These are phyloP conservation scores for Diabrotica balteata DNA, from an alignment of 2,888 invertebrate genomes.

Conservation along the genomic window DNA sequence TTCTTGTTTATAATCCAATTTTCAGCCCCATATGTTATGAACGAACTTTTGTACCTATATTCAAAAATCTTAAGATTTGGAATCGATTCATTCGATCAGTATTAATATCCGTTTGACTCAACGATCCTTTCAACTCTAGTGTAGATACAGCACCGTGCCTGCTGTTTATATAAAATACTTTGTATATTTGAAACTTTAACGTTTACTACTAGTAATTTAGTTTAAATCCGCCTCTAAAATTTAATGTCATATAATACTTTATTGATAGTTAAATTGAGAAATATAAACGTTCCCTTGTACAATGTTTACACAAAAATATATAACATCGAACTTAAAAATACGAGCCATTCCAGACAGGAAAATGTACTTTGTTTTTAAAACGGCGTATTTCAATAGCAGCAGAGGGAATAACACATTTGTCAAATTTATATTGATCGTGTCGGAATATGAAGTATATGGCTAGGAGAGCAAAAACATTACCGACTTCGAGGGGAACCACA, in stretches of 20 bases:
- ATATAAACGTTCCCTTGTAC: conserved; percentile 19
- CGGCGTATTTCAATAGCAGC: conserved; percentile 5
- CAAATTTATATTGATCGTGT: conserved; percentile 18
- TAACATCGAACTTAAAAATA: conserved; percentile 19
- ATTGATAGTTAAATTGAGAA: conserved; percentile 43
- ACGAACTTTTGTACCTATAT: too few species aligned
- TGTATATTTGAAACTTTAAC: conserved; percentile 37
- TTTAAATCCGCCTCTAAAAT: conserved; percentile 42
- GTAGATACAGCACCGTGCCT: background rate
- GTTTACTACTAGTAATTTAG: conserved; percentile 38
- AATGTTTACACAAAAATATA: conserved; percentile 25
- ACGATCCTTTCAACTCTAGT: too few species aligned
- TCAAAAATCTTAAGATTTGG: too few species aligned
- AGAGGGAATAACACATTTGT: conserved; percentile 21
- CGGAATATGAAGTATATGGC: background rate
- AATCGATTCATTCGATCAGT: too few species aligned
- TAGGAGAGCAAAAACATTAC: background rate
- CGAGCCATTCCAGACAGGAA: conserved; percentile 19
- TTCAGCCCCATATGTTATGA: too few species aligned
- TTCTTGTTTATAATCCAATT: too few species aligned
- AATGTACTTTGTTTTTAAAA: conserved; percentile 20
- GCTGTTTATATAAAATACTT: conserved; percentile 38
- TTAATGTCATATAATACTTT: conserved; percentile 46
- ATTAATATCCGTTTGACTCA: too few species aligned
- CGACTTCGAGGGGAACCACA: background rate